Percentiles rank a stretch among this genome's conserved stretches.
Conservation (phyloP, 2,113 vertebrate species). For the Tragelaphus scriptus region DNA sequence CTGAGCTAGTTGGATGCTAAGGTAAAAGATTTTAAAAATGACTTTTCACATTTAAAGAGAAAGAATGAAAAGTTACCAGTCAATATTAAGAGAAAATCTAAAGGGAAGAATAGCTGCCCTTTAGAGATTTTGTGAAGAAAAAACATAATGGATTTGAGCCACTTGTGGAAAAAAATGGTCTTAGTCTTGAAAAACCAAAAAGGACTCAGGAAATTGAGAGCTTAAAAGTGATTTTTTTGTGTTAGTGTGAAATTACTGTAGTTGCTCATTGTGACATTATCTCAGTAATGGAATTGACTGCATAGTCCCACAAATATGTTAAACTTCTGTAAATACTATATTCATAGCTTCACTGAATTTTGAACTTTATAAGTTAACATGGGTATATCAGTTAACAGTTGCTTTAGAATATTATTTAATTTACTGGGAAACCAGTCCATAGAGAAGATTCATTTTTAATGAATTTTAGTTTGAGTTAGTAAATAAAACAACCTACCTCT, state of each 20-base stretch:
- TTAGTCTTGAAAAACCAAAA: background rate
- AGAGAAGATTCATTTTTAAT: background rate
- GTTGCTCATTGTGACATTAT: background rate
- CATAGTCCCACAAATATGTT: background rate
- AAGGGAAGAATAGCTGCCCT: background rate
- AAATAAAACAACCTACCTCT: background rate
- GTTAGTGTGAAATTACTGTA: background rate
- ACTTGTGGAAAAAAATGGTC: background rate
- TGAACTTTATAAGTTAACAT: background rate
- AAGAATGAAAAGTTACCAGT: background rate
- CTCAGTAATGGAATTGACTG: background rate
- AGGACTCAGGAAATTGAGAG: background rate
- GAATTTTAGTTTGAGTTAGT: background rate
- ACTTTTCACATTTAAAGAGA: background rate
- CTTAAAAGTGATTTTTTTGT: background rate
- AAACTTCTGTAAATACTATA: background rate
- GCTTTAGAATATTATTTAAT: background rate
- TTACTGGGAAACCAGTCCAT: background rate
- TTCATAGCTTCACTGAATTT: background rate
- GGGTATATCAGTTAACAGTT: background rate
- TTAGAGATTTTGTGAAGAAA: background rate
- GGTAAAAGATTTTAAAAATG: background rate
- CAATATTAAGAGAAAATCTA: background rate
- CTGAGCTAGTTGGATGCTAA: background rate
- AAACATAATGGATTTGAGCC: background rate